Evolutionary conservation across 2,888 invertebrate genomes (phyloP).

Genomic region (Leptinotarsa peninsularis): DNA sequence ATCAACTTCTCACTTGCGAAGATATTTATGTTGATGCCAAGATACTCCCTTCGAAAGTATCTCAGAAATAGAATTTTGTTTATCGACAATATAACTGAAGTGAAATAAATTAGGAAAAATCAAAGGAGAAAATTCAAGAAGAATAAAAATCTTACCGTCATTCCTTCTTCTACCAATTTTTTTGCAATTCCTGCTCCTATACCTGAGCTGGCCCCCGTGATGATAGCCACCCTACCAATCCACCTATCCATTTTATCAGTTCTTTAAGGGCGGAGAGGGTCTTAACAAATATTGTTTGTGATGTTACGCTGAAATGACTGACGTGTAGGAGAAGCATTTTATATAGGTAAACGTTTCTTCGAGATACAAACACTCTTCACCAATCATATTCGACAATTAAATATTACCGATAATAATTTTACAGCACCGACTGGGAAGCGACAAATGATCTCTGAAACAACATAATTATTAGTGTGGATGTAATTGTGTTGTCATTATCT

Average conservation of each 20-base stretch:
- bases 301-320: not conserved
- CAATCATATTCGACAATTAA: conserved; percentile 2
- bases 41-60: too few relatives aligned
- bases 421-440: not conserved
- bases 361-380: conserved; percentile 1
- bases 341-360: not conserved
- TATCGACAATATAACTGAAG: not conserved
- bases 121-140: not conserved
- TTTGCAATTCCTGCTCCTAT: conserved; percentile 69
- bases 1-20: too few relatives aligned
- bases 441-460: not conserved
- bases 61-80: too few relatives aligned
- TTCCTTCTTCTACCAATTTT: conserved; percentile 66
- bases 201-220: conserved; percentile 75
- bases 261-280: not conserved
- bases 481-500: too few relatives aligned
- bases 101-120: not conserved
- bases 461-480: too few relatives aligned
- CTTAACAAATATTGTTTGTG: not conserved
- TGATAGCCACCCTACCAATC: conserved; percentile 72
- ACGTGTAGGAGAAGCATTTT: not conserved
- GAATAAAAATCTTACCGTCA: conserved; percentile 64
- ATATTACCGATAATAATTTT: not conserved
- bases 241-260: conserved; percentile 69
- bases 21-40: too few relatives aligned